Base-by-base conservation (phyloP, 2,888 invertebrate species). In the Nephrocerus scutellatus region DNA sequence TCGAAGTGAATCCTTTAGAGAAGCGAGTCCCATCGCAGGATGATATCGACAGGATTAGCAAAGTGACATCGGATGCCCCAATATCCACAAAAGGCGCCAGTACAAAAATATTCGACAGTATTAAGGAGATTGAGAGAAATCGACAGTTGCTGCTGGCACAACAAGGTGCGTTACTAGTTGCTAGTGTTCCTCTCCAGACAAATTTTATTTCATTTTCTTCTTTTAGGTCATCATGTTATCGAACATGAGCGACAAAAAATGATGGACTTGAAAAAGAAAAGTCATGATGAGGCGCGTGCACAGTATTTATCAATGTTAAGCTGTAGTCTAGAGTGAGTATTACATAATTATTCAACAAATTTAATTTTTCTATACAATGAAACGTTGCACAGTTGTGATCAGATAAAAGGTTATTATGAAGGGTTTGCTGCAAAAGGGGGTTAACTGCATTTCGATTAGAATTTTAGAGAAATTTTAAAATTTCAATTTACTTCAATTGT, bases 181-280 rank as follows among this genome's bases (percentile, higher is more conserved):
- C 9, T 12, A 23, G 6, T 30, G n/a, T 20, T 12, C 12, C 12
- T 35, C 28, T 20, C 26, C 13, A 21, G 19, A 30, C 19, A 12
- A 24, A 35, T 31, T 19, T 23, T 14, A 5, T 25, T 24, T 21
- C 29, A 26, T 29, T 39, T 20, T 24, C 16, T 24, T 33, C 24
- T 42, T 38, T 16, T 43, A 91, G 91, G 91, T 44, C 86, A 86
- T 53, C 84, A 86, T 73, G 86, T 92, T 46, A 90, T 92, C 56
- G 90, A 91, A 60, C 85, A 91, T 60, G 91, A 92, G 66, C 74
- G 89, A 24, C 82, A 88, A 52, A 80, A 91, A 55, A 87, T 92
- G 51, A 78, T 82, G 43, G 90, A 89, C 56, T 68, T 92, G 38
- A 90, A 91, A 59, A 78, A 86, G 50, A 74, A 85, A 30, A 88